Evolutionary conservation across 1,140 invertebrate species (phyloP).

Genomic region (Agrypnia vestita): DNA sequence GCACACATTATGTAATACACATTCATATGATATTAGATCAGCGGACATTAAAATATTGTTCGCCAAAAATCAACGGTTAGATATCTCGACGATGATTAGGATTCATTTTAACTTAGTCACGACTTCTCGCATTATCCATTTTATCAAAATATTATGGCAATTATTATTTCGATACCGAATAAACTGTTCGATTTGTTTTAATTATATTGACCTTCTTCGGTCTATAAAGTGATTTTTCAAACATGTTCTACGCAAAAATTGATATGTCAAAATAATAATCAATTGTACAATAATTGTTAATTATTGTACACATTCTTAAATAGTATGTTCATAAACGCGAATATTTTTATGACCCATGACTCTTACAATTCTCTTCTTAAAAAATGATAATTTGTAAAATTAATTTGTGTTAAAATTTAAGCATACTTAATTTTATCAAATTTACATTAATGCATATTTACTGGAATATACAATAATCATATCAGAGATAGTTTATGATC

Average conservation of each 20-base stretch:
- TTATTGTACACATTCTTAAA: no score
- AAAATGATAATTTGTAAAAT: no score
- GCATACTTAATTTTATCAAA: no score
- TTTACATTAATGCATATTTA: no score
- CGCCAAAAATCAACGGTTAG: conserved; percentile 21
- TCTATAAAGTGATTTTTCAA: background rate
- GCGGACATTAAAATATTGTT: background rate
- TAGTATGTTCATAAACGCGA: no score
- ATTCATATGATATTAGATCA: conserved; percentile 3
- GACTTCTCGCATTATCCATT: conserved; percentile 9
- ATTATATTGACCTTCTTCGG: conserved; percentile 11
- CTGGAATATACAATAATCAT: no score
- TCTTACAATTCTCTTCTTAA: no score
- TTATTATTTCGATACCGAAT: conserved; percentile 4
- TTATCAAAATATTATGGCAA: conserved; percentile 19
- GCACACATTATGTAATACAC: background rate
- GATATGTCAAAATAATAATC: background rate
- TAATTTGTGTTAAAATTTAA: no score
- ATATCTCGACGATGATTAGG: background rate
- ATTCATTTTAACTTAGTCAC: conserved; percentile 10
- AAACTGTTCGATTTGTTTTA: conserved; percentile 19
- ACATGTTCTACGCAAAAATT: background rate
- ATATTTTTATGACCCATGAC: no score
- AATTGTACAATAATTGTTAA: no score
- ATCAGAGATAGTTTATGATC: no score